These are phyloP conservation scores for Folsomia manolachei DNA, from an alignment of 2,888 invertebrate species.

Conservation along the genomic window DNA sequence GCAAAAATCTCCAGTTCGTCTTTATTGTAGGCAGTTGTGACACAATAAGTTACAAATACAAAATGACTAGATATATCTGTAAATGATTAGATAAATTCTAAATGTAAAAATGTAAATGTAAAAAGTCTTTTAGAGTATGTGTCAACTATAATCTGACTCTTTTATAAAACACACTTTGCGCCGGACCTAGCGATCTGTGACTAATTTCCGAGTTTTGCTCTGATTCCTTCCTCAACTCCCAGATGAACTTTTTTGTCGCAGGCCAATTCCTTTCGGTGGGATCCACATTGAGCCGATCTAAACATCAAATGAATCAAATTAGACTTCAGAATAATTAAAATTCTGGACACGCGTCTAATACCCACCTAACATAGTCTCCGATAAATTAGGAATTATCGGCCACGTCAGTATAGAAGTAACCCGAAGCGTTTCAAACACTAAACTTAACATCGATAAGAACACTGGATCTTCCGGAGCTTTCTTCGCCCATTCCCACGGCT, in stretches of 20 bases:
- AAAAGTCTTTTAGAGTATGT: no score
- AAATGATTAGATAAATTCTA: no score
- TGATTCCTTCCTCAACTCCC: no score
- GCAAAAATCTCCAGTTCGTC: no score
- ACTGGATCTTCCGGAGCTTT: conserved; percentile 57
- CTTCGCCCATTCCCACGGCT: conserved; percentile 85
- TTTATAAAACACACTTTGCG: not conserved
- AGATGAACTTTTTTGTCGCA: not conserved
- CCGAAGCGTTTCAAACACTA: conserved; percentile 80
- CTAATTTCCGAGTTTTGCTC: not conserved
- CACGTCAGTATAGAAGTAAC: conserved; percentile 75
- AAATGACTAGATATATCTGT: not conserved
- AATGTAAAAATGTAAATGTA: no score
- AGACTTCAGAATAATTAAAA: conserved; percentile 37
- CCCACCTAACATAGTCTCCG: conserved; percentile 64
- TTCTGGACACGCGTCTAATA: conserved; percentile 46
- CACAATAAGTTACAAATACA: no score
- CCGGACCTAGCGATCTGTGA: not conserved
- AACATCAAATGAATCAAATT: not conserved
- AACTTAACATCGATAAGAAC: conserved; percentile 71
- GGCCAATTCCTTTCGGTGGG: conserved; percentile 24
- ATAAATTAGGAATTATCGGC: conserved; percentile 78
- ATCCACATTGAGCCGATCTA: conserved; percentile 30
- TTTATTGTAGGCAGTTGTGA: no score
- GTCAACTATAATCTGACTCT: not conserved